phyloP scores from a whole-genome alignment of 2,113 vertebrate species.

The Crotalus horridus region DNA sequence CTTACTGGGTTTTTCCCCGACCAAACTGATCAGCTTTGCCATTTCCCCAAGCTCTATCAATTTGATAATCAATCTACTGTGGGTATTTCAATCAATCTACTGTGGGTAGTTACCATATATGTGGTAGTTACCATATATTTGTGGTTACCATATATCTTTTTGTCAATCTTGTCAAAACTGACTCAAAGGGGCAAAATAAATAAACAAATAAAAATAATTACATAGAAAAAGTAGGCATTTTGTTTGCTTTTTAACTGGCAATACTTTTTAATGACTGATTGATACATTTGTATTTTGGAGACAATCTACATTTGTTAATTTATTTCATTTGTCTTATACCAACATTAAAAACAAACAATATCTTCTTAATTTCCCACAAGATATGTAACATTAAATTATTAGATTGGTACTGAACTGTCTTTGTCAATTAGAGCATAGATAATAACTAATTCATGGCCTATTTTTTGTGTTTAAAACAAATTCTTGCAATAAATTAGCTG shows the following conservation, averaged over 20 bases:
- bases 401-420: slow-evolving; percentile 38
- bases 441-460: neutral
- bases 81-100: neutral
- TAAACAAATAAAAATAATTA: neutral
- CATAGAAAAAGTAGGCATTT: neutral
- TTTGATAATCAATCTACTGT: neutral
- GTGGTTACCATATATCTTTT: neutral
- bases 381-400: slow-evolving; percentile 56
- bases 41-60: neutral
- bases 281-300: slow-evolving; percentile 27
- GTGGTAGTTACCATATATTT: too few species aligned
- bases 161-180: neutral
- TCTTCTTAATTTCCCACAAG: slow-evolving; percentile 48
- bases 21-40: neutral
- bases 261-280: neutral
- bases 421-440: slow-evolving; percentile 42
- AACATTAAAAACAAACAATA: slow-evolving; percentile 43
- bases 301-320: slow-evolving; percentile 36
- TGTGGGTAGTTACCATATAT: too few species aligned
- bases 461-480: slow-evolving; percentile 37
- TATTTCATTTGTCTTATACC: slow-evolving; percentile 50
- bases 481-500: slow-evolving; percentile 36
- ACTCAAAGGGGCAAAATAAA: neutral
- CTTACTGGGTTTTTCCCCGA: neutral
- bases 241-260: neutral